Evolutionary conservation across 2,888 invertebrate species (phyloP).

Genomic region (Mesopsocus fuscifrons): DNA sequence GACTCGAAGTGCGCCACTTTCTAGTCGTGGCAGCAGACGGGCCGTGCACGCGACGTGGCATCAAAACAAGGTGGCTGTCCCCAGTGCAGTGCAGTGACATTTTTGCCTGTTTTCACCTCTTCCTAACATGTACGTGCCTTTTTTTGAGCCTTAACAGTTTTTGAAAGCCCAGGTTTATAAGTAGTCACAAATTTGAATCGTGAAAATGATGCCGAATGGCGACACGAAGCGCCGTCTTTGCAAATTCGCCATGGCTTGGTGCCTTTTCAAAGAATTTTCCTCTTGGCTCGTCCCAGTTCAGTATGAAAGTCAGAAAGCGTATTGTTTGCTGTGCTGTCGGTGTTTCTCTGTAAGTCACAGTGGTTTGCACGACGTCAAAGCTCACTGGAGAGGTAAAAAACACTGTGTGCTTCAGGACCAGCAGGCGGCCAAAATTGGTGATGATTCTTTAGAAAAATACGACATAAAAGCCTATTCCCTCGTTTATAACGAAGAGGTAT

Average conservation of each 20-base stretch:
- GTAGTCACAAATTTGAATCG: too few relatives aligned
- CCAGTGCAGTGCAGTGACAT: conserved; percentile 4
- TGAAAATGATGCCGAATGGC: too few relatives aligned
- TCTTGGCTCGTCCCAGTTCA: conserved; percentile 21
- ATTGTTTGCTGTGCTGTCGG: conserved; percentile 22
- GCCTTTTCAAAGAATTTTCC: conserved; percentile 20
- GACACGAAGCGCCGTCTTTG: conserved; percentile 20
- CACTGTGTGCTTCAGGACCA: conserved; percentile 21
- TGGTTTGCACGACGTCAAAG: conserved; percentile 21
- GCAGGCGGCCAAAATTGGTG: conserved; percentile 15
- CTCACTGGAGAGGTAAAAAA: conserved; percentile 23
- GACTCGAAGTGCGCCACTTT: background rate
- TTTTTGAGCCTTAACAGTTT: too few relatives aligned
- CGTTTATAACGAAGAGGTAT: conserved; percentile 4
- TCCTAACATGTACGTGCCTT: conserved; percentile 16
- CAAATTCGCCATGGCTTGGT: conserved; percentile 21
- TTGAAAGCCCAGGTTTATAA: too few relatives aligned
- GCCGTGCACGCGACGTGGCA: background rate
- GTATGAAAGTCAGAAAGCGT: conserved; percentile 21
- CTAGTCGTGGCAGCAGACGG: background rate
- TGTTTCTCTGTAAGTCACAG: conserved; percentile 22
- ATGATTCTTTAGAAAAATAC: background rate
- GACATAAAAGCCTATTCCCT: conserved; percentile 2
- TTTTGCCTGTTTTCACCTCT: conserved; percentile 1
- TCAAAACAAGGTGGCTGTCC: background rate